Conservation (phyloP, 2,113 vertebrate species). For the Tursiops truncatus region DNA sequence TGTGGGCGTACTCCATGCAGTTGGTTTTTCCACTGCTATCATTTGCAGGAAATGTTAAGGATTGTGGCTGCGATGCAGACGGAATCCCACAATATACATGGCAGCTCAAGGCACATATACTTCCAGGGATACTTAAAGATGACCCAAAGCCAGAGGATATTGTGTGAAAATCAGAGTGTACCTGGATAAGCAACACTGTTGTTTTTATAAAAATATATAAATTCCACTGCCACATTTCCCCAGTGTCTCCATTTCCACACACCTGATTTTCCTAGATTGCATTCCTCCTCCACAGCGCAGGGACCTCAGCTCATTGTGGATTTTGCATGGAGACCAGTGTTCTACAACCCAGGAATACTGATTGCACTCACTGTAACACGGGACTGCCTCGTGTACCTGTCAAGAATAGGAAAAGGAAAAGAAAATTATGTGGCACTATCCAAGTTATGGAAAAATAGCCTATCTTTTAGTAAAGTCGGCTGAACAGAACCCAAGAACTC, state of each 20-base stretch:
- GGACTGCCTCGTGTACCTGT: constrained; percentile 95
- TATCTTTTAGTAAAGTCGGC: constrained; percentile 57
- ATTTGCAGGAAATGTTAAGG: background rate
- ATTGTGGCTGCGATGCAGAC: background rate
- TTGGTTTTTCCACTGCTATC: background rate
- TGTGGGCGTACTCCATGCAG: background rate
- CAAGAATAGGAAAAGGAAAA: constrained; percentile 73
- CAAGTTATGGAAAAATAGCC: constrained; percentile 25
- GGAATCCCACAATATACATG: background rate
- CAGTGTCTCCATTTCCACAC: constrained; percentile 74
- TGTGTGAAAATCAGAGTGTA: background rate
- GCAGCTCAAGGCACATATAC: background rate
- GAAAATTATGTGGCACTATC: constrained; percentile 60
- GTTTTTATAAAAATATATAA: background rate
- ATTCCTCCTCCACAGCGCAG: constrained; percentile 94
- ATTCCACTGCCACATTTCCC: constrained; percentile 19
- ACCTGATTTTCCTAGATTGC: constrained; percentile 95
- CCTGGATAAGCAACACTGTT: background rate
- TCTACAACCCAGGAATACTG: constrained; percentile 91
- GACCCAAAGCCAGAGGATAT: background rate
- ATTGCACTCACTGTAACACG: constrained; percentile 91
- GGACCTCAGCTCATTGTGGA: constrained; percentile 89
- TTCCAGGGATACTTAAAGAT: background rate
- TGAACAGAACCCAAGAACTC: constrained; percentile 38
- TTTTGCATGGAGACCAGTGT: constrained; percentile 95